phyloP scores from a whole-genome alignment of 2,113 vertebrate genomes.

The Hylia prasina region DNA sequence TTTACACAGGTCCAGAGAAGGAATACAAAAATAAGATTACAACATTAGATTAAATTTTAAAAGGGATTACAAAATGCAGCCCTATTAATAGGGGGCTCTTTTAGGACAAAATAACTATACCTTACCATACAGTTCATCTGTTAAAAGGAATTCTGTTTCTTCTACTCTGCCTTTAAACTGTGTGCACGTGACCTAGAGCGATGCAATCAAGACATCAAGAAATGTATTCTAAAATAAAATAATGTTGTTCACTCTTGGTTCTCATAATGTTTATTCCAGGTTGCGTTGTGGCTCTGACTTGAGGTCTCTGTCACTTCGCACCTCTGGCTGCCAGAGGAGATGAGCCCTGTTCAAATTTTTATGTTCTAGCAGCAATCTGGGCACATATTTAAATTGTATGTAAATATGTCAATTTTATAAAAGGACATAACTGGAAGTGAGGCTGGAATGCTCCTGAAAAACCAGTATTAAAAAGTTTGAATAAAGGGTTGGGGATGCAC shows the following conservation, averaged over 20 bases:
- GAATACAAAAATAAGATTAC: background rate
- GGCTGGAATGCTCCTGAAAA: background rate
- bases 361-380: background rate
- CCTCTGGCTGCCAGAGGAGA: background rate
- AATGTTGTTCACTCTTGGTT: background rate
- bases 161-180: background rate
- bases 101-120: background rate
- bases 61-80: background rate
- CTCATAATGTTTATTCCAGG: background rate
- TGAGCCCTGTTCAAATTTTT: background rate
- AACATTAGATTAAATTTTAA: background rate
- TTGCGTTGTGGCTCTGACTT: background rate
- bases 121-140: background rate
- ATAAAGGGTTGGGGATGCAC: background rate
- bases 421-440: background rate
- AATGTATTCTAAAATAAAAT: background rate
- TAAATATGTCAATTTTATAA: background rate
- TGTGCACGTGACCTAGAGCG: fast-evolving
- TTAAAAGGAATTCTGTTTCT: background rate
- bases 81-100: background rate
- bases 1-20: background rate
- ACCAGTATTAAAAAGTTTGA: background rate
- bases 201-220: background rate
- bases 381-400: background rate
- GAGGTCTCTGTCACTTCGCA: background rate